A percentile compares a stretch with the other conserved stretches of the same genome.
Evolutionary conservation across 2,113 vertebrate genomes (phyloP).

Genomic region (Ophiodon elongatus): DNA sequence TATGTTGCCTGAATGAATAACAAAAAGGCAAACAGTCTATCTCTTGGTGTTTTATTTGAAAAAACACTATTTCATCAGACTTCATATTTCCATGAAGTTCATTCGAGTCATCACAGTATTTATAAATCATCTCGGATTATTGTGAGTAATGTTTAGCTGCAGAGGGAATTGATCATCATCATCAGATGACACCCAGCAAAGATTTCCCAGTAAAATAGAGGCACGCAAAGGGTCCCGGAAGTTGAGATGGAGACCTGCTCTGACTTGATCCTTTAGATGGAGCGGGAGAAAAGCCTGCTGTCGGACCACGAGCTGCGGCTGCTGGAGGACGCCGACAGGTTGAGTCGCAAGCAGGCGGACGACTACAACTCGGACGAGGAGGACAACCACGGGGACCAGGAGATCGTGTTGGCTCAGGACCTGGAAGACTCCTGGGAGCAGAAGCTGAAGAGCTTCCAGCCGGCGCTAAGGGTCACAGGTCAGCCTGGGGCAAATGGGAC

Average conservation of each 20-base stretch:
- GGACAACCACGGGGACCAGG: conserved; percentile 44
- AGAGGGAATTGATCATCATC: no score
- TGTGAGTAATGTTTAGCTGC: not conserved
- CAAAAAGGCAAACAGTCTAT: not conserved
- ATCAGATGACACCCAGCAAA: not conserved
- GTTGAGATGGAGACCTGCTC: not conserved
- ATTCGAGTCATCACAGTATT: not conserved
- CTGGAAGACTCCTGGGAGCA: conserved; percentile 95
- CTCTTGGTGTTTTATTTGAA: not conserved
- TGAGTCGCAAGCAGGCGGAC: conserved; percentile 84
- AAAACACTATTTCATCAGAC: not conserved
- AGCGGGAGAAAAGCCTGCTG: conserved; percentile 90
- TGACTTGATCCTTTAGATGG: conserved; percentile 84
- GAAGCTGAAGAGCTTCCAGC: conserved; percentile 84
- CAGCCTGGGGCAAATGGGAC: not conserved
- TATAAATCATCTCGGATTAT: not conserved
- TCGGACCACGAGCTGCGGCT: conserved; percentile 92
- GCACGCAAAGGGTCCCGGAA: not conserved
- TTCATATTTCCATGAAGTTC: not conserved
- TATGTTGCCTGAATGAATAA: not conserved
- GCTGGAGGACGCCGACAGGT: conserved; percentile 85
- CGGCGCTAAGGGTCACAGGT: conserved; percentile 87
- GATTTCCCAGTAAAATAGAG: not conserved
- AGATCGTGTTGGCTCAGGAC: conserved; percentile 88
- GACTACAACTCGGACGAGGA: conserved; percentile 85